These are phyloP conservation scores for Dryoscopus gambensis DNA, from an alignment of 2,113 vertebrate genomes.

Conservation along the genomic window DNA sequence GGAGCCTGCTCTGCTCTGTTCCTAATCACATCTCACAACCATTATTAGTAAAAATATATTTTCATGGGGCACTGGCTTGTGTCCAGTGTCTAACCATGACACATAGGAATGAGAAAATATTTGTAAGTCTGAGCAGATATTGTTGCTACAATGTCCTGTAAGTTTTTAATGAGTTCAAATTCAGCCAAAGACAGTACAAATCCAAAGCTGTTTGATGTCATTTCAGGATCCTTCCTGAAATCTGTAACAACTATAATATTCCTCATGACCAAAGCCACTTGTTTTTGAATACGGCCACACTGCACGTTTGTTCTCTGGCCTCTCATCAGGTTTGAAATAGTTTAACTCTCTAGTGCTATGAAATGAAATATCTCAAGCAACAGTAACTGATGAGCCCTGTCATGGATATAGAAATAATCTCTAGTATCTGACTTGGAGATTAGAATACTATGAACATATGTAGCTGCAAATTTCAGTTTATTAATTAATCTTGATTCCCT, in stretches of 20 bases:
- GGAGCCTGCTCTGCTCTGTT: no score
- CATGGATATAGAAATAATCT: not conserved
- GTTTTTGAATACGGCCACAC: fast-evolving
- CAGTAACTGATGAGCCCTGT: not conserved
- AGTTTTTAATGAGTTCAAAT: not conserved
- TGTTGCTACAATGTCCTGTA: not conserved
- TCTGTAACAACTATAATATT: not conserved
- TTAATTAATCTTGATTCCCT: not conserved
- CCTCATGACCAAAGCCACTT: not conserved
- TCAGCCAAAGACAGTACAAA: not conserved
- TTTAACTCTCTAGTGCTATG: not conserved
- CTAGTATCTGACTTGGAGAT: not conserved
- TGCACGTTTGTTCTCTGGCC: not conserved
- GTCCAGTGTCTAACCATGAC: no score
- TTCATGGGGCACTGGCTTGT: no score
- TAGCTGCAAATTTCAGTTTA: not conserved
- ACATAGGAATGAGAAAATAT: not conserved
- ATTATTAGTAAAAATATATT: no score
- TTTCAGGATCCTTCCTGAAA: not conserved
- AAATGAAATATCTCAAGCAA: not conserved
- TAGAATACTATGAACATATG: not conserved
- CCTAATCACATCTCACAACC: no score
- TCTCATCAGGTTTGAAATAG: not conserved
- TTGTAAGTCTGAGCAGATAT: not conserved
- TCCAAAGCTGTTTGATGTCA: not conserved